phyloP scores from a whole-genome alignment of 2,113 vertebrate species.

The Tinamus guttatus region DNA sequence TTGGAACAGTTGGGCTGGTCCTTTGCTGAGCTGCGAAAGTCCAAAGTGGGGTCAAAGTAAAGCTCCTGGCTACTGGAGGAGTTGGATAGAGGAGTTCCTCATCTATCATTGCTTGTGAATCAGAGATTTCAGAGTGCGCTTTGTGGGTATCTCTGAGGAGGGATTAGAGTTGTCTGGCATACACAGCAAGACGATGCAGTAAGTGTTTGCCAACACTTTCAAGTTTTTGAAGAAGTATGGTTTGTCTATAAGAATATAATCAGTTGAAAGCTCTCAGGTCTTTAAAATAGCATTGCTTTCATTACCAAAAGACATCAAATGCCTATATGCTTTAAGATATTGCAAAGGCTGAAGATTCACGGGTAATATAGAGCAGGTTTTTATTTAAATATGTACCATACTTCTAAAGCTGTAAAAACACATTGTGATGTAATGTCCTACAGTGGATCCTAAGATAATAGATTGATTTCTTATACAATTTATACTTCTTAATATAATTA shows the following conservation, averaged over 20 bases:
- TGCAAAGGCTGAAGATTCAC: background rate
- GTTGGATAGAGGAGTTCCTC: too few species aligned
- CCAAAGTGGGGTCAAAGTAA: too few species aligned
- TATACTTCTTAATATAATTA: background rate
- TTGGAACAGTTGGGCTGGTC: background rate
- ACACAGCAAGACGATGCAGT: too few species aligned
- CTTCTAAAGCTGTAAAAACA: background rate
- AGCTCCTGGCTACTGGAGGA: background rate
- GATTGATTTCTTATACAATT: background rate
- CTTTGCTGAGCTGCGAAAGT: too few species aligned
- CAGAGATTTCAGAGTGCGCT: background rate
- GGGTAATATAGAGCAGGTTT: background rate
- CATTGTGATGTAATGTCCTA: background rate
- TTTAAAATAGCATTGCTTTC: background rate
- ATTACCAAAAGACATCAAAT: background rate
- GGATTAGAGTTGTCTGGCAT: background rate
- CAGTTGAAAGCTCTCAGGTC: background rate
- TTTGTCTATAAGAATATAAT: background rate
- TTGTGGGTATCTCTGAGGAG: background rate
- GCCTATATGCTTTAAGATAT: background rate
- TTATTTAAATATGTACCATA: background rate
- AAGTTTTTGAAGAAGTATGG: background rate
- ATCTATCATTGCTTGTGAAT: background rate
- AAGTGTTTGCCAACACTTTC: too few species aligned
- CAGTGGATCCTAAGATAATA: background rate